Base-by-base conservation (phyloP, 2,888 invertebrate species). In the Lamproptera curius region DNA sequence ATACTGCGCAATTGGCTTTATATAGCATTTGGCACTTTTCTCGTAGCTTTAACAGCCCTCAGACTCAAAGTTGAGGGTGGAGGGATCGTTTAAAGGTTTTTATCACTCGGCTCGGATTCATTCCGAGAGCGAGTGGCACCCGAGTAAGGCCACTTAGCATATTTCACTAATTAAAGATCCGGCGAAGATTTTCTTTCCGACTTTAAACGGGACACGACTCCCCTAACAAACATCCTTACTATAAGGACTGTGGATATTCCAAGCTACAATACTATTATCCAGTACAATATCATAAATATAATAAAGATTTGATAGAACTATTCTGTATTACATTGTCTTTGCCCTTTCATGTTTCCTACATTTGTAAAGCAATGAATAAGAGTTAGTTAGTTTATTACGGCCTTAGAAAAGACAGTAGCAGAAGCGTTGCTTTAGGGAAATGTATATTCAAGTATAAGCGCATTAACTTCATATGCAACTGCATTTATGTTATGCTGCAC, bases 101-200 rank as follows among this genome's bases (percentile, higher is more conserved):
- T 52, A 40, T 53, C 51, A 53, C 52, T 52, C 37, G 41, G 41
- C 33, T 41, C 56, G 55, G 59, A 62, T 67, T 61, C 59, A 65
- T 63, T 64, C 64, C 56, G 55, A 54, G 52, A 58, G 55, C 53
- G 28, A 41, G 43, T 38, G 50, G 59, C 42, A 54, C 59, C 48
- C 59, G 48, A 61, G 63, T 54, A 55, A 47, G 53, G 46, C 62
- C 65, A 61, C 57, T 78, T 76, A 76, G 63, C 77, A 75, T 76
- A 73, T 70, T 77, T 65, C 60, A 68, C 72, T 76, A 80, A 80
- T 80, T 80, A 78, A 76, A 77, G 67, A 70, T 62, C 53, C 49
- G 51, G 52, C 51, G 53, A 46, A 52, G 50, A 55, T 59, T 58
- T 52, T 51, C 52, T 36, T 42, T 17, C 16, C 11, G 28, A 10